Percentiles rank a stretch among this genome's conserved stretches.
Evolutionary conservation across 92 coral and sea anemone genomes (phyloP).

Genomic region (Porites cylindrica): DNA sequence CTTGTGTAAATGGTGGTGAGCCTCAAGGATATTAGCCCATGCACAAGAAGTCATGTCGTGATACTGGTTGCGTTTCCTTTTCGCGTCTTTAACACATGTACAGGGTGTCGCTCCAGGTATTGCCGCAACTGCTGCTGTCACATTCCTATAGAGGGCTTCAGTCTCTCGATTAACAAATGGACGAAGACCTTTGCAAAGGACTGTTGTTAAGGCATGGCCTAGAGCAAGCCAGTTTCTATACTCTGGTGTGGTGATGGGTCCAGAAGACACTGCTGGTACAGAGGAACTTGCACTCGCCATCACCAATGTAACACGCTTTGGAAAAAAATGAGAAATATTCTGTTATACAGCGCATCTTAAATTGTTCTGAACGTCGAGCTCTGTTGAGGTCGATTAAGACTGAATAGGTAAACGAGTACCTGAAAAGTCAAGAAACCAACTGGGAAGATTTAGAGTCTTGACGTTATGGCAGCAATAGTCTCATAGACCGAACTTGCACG

Average conservation of each 20-base stretch:
- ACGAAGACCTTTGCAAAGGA: constrained; percentile 61
- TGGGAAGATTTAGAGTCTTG: too few relatives aligned
- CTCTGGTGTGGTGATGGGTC: not conserved
- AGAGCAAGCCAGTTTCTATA: constrained; percentile 90
- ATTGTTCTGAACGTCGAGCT: too few relatives aligned
- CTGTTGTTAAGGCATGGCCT: constrained; percentile 68
- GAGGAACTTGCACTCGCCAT: not conserved
- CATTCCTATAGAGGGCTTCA: constrained; percentile 39
- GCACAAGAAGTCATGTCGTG: constrained; percentile 54
- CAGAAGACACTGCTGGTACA: not conserved
- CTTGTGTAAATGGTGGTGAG: constrained; percentile 36
- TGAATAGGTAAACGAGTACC: too few relatives aligned
- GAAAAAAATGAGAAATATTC: too few relatives aligned
- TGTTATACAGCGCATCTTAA: too few relatives aligned
- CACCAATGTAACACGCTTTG: too few relatives aligned
- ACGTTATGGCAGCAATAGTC: too few relatives aligned
- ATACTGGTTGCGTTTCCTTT: constrained; percentile 48
- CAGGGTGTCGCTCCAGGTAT: constrained; percentile 36
- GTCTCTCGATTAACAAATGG: constrained; percentile 60
- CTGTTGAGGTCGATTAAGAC: too few relatives aligned
- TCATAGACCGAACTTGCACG: too few relatives aligned
- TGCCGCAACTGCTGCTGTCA: constrained; percentile 21
- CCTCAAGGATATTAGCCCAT: constrained; percentile 73
- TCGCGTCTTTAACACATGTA: constrained; percentile 23
- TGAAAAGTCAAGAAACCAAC: too few relatives aligned